Percentiles rank a stretch among this genome's conserved stretches.
phyloP scores from a whole-genome alignment of 1,140 invertebrate species.

The Parapsyche elsis region DNA sequence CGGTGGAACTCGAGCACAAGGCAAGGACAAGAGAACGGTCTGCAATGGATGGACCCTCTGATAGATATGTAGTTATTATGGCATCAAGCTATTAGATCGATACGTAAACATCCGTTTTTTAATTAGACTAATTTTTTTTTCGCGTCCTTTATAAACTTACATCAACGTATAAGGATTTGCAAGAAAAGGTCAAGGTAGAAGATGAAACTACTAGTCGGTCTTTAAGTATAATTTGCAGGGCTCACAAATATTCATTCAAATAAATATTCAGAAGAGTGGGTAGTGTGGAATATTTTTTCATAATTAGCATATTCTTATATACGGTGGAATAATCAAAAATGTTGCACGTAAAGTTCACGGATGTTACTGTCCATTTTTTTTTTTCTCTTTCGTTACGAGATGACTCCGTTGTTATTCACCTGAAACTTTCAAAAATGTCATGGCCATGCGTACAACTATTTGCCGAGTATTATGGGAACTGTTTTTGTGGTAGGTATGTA shows the following conservation, averaged over 20 bases:
- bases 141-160: not conserved
- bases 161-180: not conserved
- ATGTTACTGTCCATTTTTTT: constrained; percentile 1
- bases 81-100: constrained; percentile 3
- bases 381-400: not conserved
- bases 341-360: constrained; percentile 36
- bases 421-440: constrained; percentile 41
- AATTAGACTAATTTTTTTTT: not conserved
- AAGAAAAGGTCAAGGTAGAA: not conserved
- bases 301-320: not conserved
- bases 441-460: constrained; percentile 14
- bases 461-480: constrained; percentile 17
- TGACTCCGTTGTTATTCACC: constrained; percentile 19
- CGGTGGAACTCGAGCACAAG: not conserved
- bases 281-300: not conserved
- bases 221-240: not conserved
- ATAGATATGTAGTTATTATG: not conserved
- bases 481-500: not conserved
- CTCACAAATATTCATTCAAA: not conserved
- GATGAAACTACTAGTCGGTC: not conserved
- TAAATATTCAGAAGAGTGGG: not conserved
- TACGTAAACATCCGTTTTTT: not conserved
- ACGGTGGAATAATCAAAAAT: not conserved
- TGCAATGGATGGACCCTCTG: not conserved
- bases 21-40: constrained; percentile 30